Evolutionary conservation across 2,888 invertebrate species (phyloP), one percentile per base, ranked within the genome.

Genomic region (Caenorhabditis sp.): DNA sequence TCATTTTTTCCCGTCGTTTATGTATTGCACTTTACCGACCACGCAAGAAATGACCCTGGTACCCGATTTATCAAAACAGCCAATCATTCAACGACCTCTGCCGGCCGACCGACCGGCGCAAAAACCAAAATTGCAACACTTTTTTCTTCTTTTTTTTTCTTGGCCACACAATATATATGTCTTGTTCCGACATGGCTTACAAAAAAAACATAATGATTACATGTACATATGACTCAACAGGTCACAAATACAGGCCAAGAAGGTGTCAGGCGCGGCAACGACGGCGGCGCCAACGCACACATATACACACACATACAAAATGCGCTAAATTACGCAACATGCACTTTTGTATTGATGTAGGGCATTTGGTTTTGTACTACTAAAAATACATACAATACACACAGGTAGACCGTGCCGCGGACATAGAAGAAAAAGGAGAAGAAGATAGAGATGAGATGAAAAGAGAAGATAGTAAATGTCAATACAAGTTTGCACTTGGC

Each of bases 401-500:
- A 49, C 20, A 49, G 52, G n/a, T 23, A 23, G 8, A 52, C 8
- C 21, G 23, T 23, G 23, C 27, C 21, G 57, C 3, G 27, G 56
- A 3, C 7, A 56, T 25, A 56, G 56, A 26, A 12, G n/a, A n/a
- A 56, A 17, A 56, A n/a, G 8, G n/a, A 23, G n/a, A 27, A 27
- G 25, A 27, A 43, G 43, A 43, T 43, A 43, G 43, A 43, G 43
- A 43, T 43, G 43, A 10, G 43, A 43, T 43, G 43, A 10, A 17
- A 43, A 17, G 43, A 43, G 43, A 43, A 43, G 43, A 43, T 43
- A 43, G 43, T 43, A 43, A 17, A 43, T 43, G 43, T 43, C 43
- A 43, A 43, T 74, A 74, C 67, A 74, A 74, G 74, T 74, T 74
- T 74, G 74, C 74, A 74, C 74, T 73, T 69, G 62, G 69, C 49